Base-by-base conservation (phyloP, 2,888 invertebrate genomes). In the Odontomyia ornata region DNA sequence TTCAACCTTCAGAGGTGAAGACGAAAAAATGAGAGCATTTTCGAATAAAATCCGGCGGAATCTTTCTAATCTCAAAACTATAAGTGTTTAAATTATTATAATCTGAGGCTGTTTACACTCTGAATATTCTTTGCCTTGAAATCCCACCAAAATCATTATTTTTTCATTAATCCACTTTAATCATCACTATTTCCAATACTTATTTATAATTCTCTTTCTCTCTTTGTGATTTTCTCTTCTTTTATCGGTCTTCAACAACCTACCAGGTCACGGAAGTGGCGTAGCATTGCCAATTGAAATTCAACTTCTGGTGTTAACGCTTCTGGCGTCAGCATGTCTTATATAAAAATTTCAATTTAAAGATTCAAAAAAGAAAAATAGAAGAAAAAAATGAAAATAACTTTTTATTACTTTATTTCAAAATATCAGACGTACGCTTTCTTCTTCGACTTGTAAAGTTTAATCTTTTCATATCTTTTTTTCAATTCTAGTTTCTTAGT, bases 271-370 rank as follows among this genome's bases (percentile, higher is more conserved):
- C 82, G 86, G 85, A 81, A 85, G 82, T 84, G 83, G 84, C 81
- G 82, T 83, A 83, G 83, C 82, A 82, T 82, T 84, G 83, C 83
- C 86, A 82, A 84, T 83, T 83, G 82, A 82, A 81, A 83, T 84
- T 81, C 84, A 85, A 82, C 82, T 85, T 80, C 82, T 86, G 84
- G 84, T 84, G 83, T 83, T 86, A 83, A 83, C 85, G 83, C 85
- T 86, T 82, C 81, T 81, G 83, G 82, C 84, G 76, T 77, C 76
- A 78, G 75, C 77, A 78, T 78, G 76, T 77, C 77, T 76, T 77
- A 76, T 77, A 77, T 76, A 77, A 69, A 77, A 18, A 62, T 76
- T n/a, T 52, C n/a, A 62, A 27, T 60, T n/a, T 25, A 60, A n/a
- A 21, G 9, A 60, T 64, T 13, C 21, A 30, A n/a, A 65, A 67